phyloP scores from a whole-genome alignment of 2,797 vertebrate genomes.

The Propithecus deckenii region DNA sequence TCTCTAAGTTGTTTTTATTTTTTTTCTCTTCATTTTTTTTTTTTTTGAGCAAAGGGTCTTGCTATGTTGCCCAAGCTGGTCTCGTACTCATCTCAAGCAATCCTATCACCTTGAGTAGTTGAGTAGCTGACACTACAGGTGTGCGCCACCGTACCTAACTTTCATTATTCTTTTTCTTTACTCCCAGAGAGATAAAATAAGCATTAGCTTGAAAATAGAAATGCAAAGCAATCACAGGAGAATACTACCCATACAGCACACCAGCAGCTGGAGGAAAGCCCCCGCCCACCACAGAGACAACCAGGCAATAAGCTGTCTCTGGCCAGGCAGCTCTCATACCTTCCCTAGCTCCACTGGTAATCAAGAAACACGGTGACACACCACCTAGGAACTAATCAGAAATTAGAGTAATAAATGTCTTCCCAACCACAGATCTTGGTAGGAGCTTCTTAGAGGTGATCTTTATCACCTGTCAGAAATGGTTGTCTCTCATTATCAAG shows the following conservation, averaged over 20 bases:
- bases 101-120: neutral
- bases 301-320: neutral
- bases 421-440: neutral
- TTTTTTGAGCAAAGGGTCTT: neutral
- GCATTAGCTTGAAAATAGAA: neutral
- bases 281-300: neutral
- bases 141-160: neutral
- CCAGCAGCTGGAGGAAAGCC: neutral
- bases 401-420: neutral
- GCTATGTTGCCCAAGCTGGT: neutral
- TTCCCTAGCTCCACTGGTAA: neutral
- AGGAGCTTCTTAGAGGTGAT: neutral
- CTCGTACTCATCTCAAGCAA: neutral
- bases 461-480: slow-evolving; percentile 18
- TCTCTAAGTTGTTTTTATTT: neutral
- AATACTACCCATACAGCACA: neutral
- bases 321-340: neutral
- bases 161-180: neutral
- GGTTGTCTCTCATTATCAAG: slow-evolving; percentile 37
- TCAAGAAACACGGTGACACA: neutral
- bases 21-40: neutral
- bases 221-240: neutral
- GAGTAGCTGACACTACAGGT: neutral
- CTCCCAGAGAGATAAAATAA: slow-evolving; percentile 7
- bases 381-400: neutral